Conservation (phyloP, 2,888 invertebrate species). For the Petrolisthes cinctipes region DNA sequence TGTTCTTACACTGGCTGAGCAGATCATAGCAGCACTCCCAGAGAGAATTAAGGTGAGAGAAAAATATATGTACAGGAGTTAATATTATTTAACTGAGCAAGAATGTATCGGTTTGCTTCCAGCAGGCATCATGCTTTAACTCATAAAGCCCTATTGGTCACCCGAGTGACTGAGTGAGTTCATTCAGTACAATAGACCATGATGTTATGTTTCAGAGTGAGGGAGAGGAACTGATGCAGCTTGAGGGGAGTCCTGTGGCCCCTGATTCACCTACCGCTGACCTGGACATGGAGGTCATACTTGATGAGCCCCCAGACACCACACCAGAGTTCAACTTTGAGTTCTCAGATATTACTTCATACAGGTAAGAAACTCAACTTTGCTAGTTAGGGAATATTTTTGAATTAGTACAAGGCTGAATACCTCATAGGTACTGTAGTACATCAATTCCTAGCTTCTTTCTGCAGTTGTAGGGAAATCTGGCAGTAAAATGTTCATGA, state of each 20-base stretch:
- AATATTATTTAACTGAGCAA: too few relatives aligned
- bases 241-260: slow-evolving; percentile 73
- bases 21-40: slow-evolving; percentile 98
- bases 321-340: slow-evolving; percentile 82
- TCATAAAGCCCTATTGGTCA: too few relatives aligned
- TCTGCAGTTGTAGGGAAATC: background rate
- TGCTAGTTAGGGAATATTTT: too few relatives aligned
- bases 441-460: background rate
- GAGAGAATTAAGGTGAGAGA: slow-evolving; percentile 88
- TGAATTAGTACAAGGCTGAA: too few relatives aligned
- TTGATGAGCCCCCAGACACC: slow-evolving; percentile 79
- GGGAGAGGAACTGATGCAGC: slow-evolving; percentile 78
- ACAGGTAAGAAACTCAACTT: slow-evolving; percentile 73
- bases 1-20: slow-evolving; percentile 87
- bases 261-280: slow-evolving; percentile 75
- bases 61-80: too few relatives aligned
- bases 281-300: slow-evolving; percentile 80
- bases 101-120: too few relatives aligned
- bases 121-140: too few relatives aligned
- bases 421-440: too few relatives aligned
- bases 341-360: slow-evolving; percentile 82
- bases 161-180: too few relatives aligned
- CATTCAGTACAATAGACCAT: too few relatives aligned
- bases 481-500: background rate
- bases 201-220: slow-evolving; percentile 76